These are phyloP conservation scores for Amblyjoppa proteus DNA, from an alignment of 2,888 invertebrate species.

Conservation along the genomic window DNA sequence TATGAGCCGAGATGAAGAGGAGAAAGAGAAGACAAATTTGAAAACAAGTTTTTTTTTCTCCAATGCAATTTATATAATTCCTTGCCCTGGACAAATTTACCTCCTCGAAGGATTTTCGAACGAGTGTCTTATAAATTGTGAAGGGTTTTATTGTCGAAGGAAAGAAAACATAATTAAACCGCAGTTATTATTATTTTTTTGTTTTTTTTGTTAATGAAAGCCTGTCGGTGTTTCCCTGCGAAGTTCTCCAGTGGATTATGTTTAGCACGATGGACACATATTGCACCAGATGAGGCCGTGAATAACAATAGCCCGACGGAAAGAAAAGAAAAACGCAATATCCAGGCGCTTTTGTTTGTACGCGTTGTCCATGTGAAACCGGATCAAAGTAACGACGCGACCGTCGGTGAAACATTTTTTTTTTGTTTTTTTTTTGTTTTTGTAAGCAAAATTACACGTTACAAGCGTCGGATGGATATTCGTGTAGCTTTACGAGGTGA, in stretches of 20 bases:
- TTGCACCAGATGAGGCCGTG: background rate
- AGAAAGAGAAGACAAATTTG: slow-evolving; percentile 13
- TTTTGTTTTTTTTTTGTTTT: background rate
- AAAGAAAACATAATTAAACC: background rate
- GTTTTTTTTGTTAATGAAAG: too few species aligned
- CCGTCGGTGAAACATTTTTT: background rate
- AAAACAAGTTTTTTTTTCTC: slow-evolving; percentile 41
- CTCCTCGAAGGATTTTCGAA: slow-evolving; percentile 20
- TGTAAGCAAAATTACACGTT: background rate
- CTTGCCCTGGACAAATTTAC: slow-evolving; percentile 33
- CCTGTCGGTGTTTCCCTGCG: background rate
- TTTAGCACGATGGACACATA: background rate
- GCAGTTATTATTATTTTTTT: background rate
- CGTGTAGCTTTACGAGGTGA: slow-evolving; percentile 4
- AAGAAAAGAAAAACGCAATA: slow-evolving; percentile 22
- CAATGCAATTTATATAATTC: slow-evolving; percentile 29
- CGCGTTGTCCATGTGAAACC: slow-evolving; percentile 1
- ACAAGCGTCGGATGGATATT: slow-evolving; percentile 5
- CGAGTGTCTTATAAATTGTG: slow-evolving; percentile 13
- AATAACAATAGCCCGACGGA: slow-evolving; percentile 10
- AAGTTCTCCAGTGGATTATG: background rate
- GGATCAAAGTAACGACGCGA: background rate
- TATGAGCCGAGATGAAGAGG: background rate
- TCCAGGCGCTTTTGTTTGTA: slow-evolving; percentile 18
- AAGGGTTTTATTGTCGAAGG: slow-evolving; percentile 12